phyloP scores from a whole-genome alignment of 2,888 invertebrate genomes.

The Sphaeridia pumilis region DNA sequence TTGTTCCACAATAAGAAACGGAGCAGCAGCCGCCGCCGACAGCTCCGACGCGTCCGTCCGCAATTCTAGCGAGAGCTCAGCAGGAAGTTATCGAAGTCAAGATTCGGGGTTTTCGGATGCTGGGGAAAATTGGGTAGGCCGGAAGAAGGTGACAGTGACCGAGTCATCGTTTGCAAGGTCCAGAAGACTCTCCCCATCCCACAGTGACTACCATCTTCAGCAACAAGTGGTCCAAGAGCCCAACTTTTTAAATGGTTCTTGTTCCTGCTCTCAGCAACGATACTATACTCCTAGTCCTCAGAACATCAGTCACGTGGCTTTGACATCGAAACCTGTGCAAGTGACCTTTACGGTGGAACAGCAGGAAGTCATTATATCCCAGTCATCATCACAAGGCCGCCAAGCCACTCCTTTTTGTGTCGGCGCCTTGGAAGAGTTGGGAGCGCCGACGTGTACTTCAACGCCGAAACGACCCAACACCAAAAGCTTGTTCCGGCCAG shows the following conservation, averaged over 20 bases:
- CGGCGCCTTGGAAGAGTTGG: slow-evolving; percentile 14
- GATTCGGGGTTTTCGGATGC: slow-evolving; percentile 73
- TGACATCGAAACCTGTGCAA: too few species aligned
- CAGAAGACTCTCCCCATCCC: neutral
- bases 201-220: neutral
- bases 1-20: neutral
- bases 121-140: slow-evolving; percentile 40
- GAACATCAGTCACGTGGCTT: neutral
- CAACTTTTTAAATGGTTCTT: neutral
- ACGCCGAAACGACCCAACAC: slow-evolving; percentile 29
- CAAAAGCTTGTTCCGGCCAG: neutral
- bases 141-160: neutral
- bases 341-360: too few species aligned
- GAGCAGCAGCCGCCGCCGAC: too few species aligned
- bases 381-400: neutral
- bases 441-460: slow-evolving; percentile 29
- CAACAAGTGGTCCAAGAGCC: neutral
- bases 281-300: neutral
- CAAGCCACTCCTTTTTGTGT: slow-evolving; percentile 6
- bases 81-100: slow-evolving; percentile 56
- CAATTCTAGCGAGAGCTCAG: slow-evolving; percentile 36
- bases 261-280: neutral
- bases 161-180: neutral
- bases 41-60: too few species aligned
- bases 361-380: slow-evolving; percentile 20